A percentile compares a stretch with the other conserved stretches of the same genome.
Conservation (phyloP, 2,797 vertebrate species). For the Manis pentadactyla region DNA sequence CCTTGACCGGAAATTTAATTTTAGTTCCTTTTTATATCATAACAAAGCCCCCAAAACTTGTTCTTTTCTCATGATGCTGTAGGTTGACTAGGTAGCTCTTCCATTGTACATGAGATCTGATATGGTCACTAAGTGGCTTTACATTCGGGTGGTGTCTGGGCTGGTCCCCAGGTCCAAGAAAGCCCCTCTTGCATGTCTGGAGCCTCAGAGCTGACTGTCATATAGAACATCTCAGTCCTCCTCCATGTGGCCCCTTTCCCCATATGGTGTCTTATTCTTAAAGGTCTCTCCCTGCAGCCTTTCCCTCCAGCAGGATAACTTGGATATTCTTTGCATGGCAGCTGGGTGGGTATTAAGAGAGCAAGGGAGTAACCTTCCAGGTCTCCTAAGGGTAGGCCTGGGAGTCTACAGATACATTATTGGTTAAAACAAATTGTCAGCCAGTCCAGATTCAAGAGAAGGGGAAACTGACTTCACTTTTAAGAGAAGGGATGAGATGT, state of each 20-base stretch:
- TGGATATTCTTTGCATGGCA: neutral
- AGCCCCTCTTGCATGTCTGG: neutral
- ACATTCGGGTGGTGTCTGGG: neutral
- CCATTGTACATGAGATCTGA: too few species aligned
- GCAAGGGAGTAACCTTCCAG: neutral
- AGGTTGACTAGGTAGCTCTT: neutral
- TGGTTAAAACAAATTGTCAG: neutral
- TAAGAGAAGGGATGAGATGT: neutral
- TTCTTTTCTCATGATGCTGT: neutral
- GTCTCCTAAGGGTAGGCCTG: neutral
- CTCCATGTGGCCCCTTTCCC: neutral
- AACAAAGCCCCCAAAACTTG: neutral
- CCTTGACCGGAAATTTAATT: neutral
- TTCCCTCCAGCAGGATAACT: neutral
- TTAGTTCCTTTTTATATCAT: neutral
- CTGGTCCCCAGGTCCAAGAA: neutral
- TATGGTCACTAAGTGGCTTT: neutral
- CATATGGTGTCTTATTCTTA: neutral
- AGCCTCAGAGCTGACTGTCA: neutral
- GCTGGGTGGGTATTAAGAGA: neutral
- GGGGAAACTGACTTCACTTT: neutral
- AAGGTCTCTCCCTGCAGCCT: neutral
- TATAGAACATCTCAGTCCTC: neutral
- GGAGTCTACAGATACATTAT: neutral
- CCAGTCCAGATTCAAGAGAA: neutral